These are phyloP conservation scores for Autographa gamma DNA, from an alignment of 2,888 invertebrate genomes.

Conservation along the genomic window DNA sequence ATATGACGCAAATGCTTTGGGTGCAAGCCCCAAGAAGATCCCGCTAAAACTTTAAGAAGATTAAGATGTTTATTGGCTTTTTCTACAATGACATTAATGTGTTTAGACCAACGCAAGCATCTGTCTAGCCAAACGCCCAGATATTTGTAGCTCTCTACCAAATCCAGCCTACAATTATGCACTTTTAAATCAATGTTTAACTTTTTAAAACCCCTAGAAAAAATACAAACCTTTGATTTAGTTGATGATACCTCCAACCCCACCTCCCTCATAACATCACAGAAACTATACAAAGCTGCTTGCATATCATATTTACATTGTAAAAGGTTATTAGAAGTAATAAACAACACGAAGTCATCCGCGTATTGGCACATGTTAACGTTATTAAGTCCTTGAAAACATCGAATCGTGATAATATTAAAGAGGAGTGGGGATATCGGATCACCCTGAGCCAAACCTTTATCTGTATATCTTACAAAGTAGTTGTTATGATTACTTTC, in stretches of 20 bases:
- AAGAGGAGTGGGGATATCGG: not conserved
- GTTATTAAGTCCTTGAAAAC: not conserved
- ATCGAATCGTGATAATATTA: not conserved
- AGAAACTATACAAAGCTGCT: not conserved
- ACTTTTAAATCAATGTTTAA: not conserved
- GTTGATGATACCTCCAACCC: not conserved
- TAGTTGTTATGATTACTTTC: not conserved
- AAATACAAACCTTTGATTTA: constrained; percentile 15
- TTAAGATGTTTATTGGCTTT: not conserved
- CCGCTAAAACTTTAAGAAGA: constrained; percentile 17
- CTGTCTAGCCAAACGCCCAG: constrained; percentile 11
- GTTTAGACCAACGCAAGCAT: not conserved
- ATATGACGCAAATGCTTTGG: constrained; percentile 14
- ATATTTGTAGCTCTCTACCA: constrained; percentile 13
- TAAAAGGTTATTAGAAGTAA: not conserved
- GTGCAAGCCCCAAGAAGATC: constrained; percentile 12
- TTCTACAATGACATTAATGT: not conserved
- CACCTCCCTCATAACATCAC: not conserved
- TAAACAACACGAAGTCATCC: constrained; percentile 14
- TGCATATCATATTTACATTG: not conserved
- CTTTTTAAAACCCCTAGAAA: not conserved
- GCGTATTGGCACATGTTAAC: constrained; percentile 11
- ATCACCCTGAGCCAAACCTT: constrained; percentile 11
- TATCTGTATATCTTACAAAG: not conserved
- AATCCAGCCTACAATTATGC: not conserved